Evolutionary conservation across 2,888 invertebrate genomes (phyloP).

Genomic region (Hyposoter didymator): DNA sequence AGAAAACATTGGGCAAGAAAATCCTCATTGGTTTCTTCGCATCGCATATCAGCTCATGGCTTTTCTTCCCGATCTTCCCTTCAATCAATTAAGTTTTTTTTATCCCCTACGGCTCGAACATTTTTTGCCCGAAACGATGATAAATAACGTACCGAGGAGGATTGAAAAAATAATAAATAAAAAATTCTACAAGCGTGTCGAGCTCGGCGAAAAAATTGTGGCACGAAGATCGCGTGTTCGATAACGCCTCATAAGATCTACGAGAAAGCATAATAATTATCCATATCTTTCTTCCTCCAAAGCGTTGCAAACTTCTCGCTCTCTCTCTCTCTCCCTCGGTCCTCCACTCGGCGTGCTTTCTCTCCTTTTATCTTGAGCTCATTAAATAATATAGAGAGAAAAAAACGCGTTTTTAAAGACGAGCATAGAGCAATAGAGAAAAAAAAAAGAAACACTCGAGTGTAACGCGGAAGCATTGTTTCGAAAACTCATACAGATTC

Average conservation of each 20-base stretch:
- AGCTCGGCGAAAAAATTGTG: slow-evolving; percentile 54
- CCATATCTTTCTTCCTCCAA: slow-evolving; percentile 66
- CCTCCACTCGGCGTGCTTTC: neutral
- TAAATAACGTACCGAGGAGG: neutral
- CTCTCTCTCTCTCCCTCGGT: neutral
- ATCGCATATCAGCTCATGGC: neutral
- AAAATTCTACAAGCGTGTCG: slow-evolving; percentile 50
- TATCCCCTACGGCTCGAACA: neutral
- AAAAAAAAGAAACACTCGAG: neutral
- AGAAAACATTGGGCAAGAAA: neutral
- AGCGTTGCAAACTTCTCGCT: slow-evolving; percentile 58
- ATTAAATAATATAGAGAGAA: slow-evolving; percentile 33
- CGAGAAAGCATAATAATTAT: slow-evolving; percentile 73
- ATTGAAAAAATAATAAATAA: neutral
- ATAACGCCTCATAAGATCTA: slow-evolving; percentile 70
- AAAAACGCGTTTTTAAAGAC: slow-evolving; percentile 24
- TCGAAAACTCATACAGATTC: neutral
- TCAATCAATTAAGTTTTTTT: neutral
- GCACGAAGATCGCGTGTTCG: slow-evolving; percentile 71
- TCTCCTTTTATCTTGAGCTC: slow-evolving; percentile 34
- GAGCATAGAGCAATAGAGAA: slow-evolving; percentile 18
- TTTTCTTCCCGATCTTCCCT: neutral
- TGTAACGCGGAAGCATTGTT: slow-evolving; percentile 22
- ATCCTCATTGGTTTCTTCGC: neutral
- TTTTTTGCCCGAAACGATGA: neutral